Conservation (phyloP, 2,888 invertebrate genomes). For the Oxytorus armatus region DNA sequence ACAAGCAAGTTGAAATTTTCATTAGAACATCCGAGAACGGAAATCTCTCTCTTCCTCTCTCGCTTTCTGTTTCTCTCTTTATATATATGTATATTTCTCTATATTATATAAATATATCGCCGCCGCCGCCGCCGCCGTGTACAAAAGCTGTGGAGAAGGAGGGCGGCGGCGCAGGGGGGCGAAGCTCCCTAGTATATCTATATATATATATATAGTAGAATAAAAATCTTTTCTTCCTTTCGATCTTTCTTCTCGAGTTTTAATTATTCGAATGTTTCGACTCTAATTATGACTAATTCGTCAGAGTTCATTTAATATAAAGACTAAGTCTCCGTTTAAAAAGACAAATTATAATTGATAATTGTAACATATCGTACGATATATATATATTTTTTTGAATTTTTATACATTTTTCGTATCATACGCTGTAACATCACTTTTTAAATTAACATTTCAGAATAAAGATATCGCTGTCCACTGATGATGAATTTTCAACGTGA, state of each 20-base stretch:
- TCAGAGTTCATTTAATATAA: neutral
- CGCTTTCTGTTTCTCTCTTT: too few relatives aligned
- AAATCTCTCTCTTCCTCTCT: neutral
- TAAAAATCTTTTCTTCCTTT: too few relatives aligned
- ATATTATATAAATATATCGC: too few relatives aligned
- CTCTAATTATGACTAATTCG: neutral
- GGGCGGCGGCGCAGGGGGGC: too few relatives aligned
- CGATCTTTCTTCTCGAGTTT: slow-evolving; percentile 10
- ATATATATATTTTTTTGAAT: too few relatives aligned
- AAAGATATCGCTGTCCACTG: too few relatives aligned
- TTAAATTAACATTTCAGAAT: neutral
- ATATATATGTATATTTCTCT: too few relatives aligned
- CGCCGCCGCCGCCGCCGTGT: too few relatives aligned
- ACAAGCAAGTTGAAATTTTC: slow-evolving; percentile 41
- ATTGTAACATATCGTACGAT: too few relatives aligned
- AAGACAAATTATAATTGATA: neutral
- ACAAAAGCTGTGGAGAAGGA: too few relatives aligned
- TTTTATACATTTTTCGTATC: too few relatives aligned
- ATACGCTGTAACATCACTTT: neutral
- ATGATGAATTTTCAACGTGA: neutral
- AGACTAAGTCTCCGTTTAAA: neutral
- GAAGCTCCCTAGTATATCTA: too few relatives aligned
- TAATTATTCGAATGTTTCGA: slow-evolving; percentile 46
- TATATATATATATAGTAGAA: neutral
- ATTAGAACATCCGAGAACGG: slow-evolving; percentile 27